Conservation (phyloP, 2,113 vertebrate species). For the Delphinapterus leucas region DNA sequence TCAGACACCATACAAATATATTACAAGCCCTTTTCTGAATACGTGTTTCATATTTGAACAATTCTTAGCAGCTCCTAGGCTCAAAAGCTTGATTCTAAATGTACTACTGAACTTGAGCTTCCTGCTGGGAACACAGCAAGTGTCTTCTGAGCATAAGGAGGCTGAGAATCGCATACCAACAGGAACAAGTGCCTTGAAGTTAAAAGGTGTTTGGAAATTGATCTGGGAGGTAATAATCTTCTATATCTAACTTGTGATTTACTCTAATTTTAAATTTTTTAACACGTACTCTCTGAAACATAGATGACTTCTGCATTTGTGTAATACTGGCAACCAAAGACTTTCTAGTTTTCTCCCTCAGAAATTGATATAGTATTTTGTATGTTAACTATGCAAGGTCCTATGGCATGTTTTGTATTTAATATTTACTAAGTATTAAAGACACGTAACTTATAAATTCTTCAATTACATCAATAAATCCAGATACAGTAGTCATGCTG, state of each 20-base stretch:
- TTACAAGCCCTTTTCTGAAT: not conserved
- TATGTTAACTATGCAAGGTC: not conserved
- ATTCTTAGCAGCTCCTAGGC: not conserved
- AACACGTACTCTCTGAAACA: not conserved
- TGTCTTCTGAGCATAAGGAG: not conserved
- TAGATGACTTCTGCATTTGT: not conserved
- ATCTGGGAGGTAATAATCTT: constrained; percentile 51
- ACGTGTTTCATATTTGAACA: not conserved
- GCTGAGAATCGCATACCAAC: not conserved
- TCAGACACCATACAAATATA: not conserved
- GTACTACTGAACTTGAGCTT: not conserved
- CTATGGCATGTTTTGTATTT: not conserved
- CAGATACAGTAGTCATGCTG: not conserved
- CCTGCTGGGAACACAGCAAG: constrained; percentile 33
- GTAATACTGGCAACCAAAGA: not conserved
- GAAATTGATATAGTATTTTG: not conserved
- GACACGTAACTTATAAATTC: constrained; percentile 2
- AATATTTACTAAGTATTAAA: not conserved
- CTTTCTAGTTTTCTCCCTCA: not conserved
- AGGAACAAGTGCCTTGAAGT: not conserved
- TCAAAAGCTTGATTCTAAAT: not conserved
- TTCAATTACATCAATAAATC: constrained; percentile 4
- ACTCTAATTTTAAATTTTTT: constrained; percentile 41
- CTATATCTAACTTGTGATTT: constrained; percentile 38
- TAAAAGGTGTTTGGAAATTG: not conserved